Evolutionary conservation across 2,888 invertebrate species (phyloP), one percentile per base, ranked within the genome.

Genomic region (Thumatha senex): DNA sequence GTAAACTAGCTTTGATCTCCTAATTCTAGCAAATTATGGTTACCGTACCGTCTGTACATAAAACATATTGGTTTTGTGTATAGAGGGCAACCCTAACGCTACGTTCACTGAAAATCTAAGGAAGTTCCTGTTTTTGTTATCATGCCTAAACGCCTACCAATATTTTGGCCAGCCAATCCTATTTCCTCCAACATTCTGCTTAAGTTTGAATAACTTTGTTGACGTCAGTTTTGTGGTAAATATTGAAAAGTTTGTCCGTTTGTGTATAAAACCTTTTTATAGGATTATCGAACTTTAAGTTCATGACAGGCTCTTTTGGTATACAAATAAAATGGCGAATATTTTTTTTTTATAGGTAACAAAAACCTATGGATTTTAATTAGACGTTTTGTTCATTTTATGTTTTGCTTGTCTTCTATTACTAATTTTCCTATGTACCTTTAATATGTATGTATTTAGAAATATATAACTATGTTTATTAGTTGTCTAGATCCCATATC

Each of bases 161-260:
- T 10, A 36, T 14, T 36, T 14, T 39, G 39, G 39, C 18, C 18
- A 39, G 14, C n/a, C n/a, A 24, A 40, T 11, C 24, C 12, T 40
- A 18, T 40, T 24, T 12, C 12, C 40, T 11, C 8, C 8, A 15
- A 11, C 1, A 18, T 39, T 35, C 18, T 18, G 39, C 10, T 11
- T 15, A 18, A 39, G 5, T 39, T 39, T 11, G 30, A 15, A 45
- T 12, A 46, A 46, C 46, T 46, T 46, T 39, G 40, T 39, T 33
- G 31, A 24, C 39, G 39, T 39, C 18, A 46, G 18, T 31, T 46
- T 46, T 33, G 40, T 10, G 2, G 13, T 12, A 46, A 46, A 40
- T 31, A 40, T 40, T 33, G 30, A n/a, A 39, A 13, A 46, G 33
- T 33, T 33, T 40, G 31, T 39, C 30, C 29, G 34, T 31, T 30